Evolutionary conservation across 2,888 invertebrate species (phyloP), one percentile per base, ranked within the genome.

Genomic region (Dasypogon diadema): DNA sequence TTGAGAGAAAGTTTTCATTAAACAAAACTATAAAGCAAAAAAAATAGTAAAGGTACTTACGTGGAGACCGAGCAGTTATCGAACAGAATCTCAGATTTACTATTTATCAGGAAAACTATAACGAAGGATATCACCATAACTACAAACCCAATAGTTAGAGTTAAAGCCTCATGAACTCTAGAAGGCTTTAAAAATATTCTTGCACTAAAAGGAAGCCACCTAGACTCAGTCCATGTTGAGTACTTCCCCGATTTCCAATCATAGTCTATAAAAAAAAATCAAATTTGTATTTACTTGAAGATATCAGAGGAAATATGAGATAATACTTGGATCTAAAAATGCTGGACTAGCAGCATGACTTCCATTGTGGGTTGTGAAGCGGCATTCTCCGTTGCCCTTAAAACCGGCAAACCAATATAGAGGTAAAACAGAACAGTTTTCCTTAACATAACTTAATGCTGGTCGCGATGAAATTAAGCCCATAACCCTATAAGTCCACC

Each of bases 151-250:
- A 84, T 81, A 37, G 83, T 81, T 24, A 86, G 79, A 2, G 85
- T 86, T 26, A 84, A 77, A 30, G 83, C 80, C 81, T 86, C 84
- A 75, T 86, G 86, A 21, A 82, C 79, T 75, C 80, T 82, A 77
- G 86, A 85, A 78, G 95, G 92, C 81, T 90, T 88, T 76, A 96
- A 87, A 85, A 95, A 96, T 87, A 96, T 90, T 78, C 93, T 89
- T 77, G 93, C 91, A 80, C 89, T 90, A 80, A 94, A 88, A 74
- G 89, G 87, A 75, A 89, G 87, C 95, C 96, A 97, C 51, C 93
- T 90, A 0, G 95, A 95, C 88, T 96, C 96, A 18, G 95, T 92
- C 96, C 96, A 96, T 10, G 95, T 91, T 2, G 96, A 95, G 85
- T 92, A 97, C 80, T 88, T 79, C 12, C 92, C 92, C 0, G 94